Percentiles rank a stretch among this genome's conserved stretches.
phyloP scores from a whole-genome alignment of 2,888 invertebrate genomes.

The Resseliella maxima region DNA sequence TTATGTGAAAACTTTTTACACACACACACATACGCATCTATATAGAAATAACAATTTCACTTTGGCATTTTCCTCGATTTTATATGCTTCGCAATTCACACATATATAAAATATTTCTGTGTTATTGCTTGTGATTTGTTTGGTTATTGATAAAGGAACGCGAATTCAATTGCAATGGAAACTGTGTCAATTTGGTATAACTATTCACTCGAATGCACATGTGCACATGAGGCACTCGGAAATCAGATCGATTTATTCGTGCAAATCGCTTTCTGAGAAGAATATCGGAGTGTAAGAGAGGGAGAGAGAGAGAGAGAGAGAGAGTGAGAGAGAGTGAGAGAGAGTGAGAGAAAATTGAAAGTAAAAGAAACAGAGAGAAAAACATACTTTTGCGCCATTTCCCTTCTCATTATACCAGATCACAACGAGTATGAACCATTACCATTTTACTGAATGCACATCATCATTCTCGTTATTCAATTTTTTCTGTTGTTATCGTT shows the following conservation, averaged over 20 bases:
- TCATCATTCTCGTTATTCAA: neutral
- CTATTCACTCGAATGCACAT: neutral
- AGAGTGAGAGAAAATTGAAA: no score
- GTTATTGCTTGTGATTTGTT: no score
- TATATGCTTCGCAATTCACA: neutral
- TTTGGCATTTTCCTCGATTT: no score
- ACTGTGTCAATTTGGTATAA: conserved; percentile 25
- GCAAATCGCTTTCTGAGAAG: conserved; percentile 12
- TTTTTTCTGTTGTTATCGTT: neutral
- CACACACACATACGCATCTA: no score
- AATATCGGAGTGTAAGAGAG: neutral
- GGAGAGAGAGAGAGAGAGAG: no score
- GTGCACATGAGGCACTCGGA: neutral
- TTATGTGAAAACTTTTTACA: conserved; percentile 14
- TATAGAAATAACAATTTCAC: no score
- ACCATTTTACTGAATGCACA: neutral
- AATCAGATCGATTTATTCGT: conserved; percentile 33
- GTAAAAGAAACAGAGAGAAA: no score
- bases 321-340: no score
- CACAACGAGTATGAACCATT: neutral
- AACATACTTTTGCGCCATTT: no score
- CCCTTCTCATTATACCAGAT: neutral
- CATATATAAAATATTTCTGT: no score
- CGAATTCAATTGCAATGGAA: conserved; percentile 19
- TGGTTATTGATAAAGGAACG: no score